Evolutionary conservation across 2,888 invertebrate genomes (phyloP).

Genomic region (Encarsia formosa): DNA sequence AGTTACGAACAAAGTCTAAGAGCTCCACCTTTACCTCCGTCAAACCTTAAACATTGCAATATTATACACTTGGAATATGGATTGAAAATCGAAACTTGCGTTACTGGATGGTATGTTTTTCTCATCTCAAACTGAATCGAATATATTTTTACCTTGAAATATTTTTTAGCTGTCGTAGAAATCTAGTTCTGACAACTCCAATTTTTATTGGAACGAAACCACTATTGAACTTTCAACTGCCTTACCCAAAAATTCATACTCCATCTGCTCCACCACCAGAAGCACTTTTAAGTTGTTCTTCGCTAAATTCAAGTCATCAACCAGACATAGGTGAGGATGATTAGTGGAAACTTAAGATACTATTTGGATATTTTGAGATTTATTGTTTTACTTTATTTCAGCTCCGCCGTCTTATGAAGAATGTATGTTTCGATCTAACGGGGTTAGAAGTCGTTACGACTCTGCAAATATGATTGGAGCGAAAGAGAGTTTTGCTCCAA

Average conservation of each 20-base stretch:
- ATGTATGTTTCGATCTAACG: slow-evolving; percentile 55
- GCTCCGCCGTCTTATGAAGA: slow-evolving; percentile 67
- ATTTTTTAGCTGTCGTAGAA: slow-evolving; percentile 55
- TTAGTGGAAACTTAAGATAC: slow-evolving; percentile 4
- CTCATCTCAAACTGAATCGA: too few species aligned
- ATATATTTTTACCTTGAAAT: slow-evolving; percentile 21
- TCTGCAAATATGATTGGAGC: slow-evolving; percentile 53
- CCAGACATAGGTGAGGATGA: slow-evolving; percentile 56
- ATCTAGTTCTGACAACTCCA: slow-evolving; percentile 62
- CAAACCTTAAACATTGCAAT: slow-evolving; percentile 70
- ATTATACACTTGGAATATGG: slow-evolving; percentile 74
- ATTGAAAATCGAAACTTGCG: slow-evolving; percentile 58
- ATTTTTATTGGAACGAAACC: slow-evolving; percentile 75
- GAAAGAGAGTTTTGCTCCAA: slow-evolving; percentile 42
- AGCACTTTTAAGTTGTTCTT: slow-evolving; percentile 47
- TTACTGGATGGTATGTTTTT: slow-evolving; percentile 41
- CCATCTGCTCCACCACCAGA: slow-evolving; percentile 40
- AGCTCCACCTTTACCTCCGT: slow-evolving; percentile 72
- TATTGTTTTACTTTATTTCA: slow-evolving; percentile 44
- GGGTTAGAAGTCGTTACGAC: slow-evolving; percentile 63
- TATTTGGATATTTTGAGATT: not conserved
- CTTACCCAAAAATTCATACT: slow-evolving; percentile 50
- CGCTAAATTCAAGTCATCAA: slow-evolving; percentile 47
- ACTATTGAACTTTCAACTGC: slow-evolving; percentile 54
- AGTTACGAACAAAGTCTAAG: slow-evolving; percentile 64